Evolutionary conservation across 2,113 vertebrate species (phyloP).

Genomic region (Gymnocephalus cernua): DNA sequence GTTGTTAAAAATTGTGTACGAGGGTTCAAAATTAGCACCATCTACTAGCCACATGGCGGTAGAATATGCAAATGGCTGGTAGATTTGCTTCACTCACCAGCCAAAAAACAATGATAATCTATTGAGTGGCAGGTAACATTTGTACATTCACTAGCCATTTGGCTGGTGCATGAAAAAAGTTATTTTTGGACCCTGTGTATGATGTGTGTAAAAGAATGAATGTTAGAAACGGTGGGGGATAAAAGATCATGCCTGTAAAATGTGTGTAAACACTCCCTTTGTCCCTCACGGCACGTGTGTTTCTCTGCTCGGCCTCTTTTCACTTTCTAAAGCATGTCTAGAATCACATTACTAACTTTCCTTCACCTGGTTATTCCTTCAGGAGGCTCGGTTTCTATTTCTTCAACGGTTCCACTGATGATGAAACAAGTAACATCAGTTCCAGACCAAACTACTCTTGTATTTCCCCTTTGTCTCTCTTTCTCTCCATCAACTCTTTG

Average conservation of each 20-base stretch:
- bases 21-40: no score
- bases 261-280: constrained; percentile 16
- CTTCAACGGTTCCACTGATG: background rate
- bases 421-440: background rate
- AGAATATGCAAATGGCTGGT: no score
- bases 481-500: background rate
- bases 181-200: background rate
- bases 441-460: background rate
- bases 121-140: no score
- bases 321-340: constrained; percentile 37
- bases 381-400: background rate
- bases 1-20: constrained; percentile 16
- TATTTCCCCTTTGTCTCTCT: background rate
- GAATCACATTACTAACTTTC: constrained; percentile 3
- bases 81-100: no score
- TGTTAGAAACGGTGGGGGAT: constrained; percentile 18
- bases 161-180: no score
- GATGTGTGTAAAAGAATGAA: constrained; percentile 43
- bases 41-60: no score
- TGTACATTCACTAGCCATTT: no score
- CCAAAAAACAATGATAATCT: no score
- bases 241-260: constrained; percentile 33
- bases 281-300: background rate
- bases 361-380: constrained; percentile 13
- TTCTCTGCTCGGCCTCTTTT: constrained; percentile 10